Evolutionary conservation across 2,797 vertebrate genomes (phyloP), one percentile per base, ranked within the genome.

Genomic region (Cuculus canorus): DNA sequence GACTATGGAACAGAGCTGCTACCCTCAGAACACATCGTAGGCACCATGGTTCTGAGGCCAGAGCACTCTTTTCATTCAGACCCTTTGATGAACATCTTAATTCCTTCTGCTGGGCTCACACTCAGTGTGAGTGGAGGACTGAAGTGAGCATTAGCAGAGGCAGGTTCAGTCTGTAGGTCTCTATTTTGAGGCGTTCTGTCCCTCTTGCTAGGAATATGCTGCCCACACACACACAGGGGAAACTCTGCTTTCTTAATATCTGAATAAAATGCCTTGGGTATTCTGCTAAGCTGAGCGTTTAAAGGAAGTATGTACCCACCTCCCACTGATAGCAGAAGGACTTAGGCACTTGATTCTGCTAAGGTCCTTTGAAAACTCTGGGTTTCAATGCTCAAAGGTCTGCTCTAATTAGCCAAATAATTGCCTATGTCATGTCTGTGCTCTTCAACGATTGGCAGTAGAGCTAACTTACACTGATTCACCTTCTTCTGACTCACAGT

Each of bases 401-500:
- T 92, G 60, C 25, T 94, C 39, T 77, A 70, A 86, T 90, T 56
- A 69, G 43, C 18, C 70, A 91, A 70, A 86, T 82, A 57, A 88
- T 76, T 71, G 52, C 32, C 63, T 17, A 2, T 60, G 64, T 63
- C 66, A 64, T 9, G 27, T 52, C 48, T 70, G 39, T 56, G n/a
- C 70, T 68, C 53, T 68, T 73, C 70, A 84, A 64, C 2, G 6
- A 79, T 3, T 82, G 66, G 66, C 56, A 84, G 47, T 17, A 73
- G 59, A 53, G 17, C 18, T 84, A 84, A 63, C 80, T 70, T 77
- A 53, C 23, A 86, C 63, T 79, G 77, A 96, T 90, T 95, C 94
- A 95, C 83, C 70, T 90, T 82, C 68, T 95, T 72, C 91, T 96
- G 94, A 96, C 59, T 96, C 93, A 90, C n/a, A 86, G 83, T 65